These are phyloP conservation scores for Drosophila testacea DNA, from an alignment of 2,888 invertebrate genomes.

Conservation along the genomic window DNA sequence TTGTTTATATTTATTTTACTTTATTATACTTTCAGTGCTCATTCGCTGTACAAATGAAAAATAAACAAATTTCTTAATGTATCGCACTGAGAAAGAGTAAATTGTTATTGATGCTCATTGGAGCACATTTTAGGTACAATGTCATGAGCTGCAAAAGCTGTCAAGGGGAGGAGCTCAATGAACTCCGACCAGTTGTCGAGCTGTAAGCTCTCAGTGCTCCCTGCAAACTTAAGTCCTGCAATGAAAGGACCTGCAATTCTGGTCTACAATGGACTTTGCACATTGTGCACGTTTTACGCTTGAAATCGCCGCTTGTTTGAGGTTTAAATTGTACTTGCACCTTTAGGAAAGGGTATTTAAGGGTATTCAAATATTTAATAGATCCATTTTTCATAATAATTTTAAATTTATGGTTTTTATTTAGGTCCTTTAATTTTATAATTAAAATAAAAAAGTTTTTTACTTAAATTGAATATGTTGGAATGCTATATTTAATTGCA, in stretches of 20 bases:
- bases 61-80: slow-evolving; percentile 78
- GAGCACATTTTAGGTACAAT: slow-evolving; percentile 41
- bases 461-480: no score
- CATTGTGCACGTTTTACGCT: slow-evolving; percentile 10
- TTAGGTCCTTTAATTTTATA: no score
- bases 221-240: slow-evolving; percentile 1
- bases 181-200: slow-evolving; percentile 14
- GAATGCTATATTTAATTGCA: no score
- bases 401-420: no score
- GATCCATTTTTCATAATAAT: no score
- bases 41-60: slow-evolving; percentile 68
- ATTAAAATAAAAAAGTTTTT: no score
- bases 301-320: slow-evolving; percentile 12
- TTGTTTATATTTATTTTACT: slow-evolving; percentile 39
- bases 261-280: slow-evolving; percentile 1
- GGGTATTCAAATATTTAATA: no score
- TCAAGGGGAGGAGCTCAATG: slow-evolving; percentile 12
- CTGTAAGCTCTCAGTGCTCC: not conserved
- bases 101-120: slow-evolving; percentile 71
- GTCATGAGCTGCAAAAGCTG: slow-evolving; percentile 12
- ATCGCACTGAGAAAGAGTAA: slow-evolving; percentile 43
- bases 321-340: slow-evolving; percentile 12
- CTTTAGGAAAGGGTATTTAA: not conserved
- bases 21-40: slow-evolving; percentile 38
- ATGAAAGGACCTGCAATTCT: slow-evolving; percentile 17